Percentiles rank a stretch among this genome's conserved stretches.
Evolutionary conservation across 92 coral and sea anemone species (phyloP).

Genomic region (Chrysogorgia sp.): DNA sequence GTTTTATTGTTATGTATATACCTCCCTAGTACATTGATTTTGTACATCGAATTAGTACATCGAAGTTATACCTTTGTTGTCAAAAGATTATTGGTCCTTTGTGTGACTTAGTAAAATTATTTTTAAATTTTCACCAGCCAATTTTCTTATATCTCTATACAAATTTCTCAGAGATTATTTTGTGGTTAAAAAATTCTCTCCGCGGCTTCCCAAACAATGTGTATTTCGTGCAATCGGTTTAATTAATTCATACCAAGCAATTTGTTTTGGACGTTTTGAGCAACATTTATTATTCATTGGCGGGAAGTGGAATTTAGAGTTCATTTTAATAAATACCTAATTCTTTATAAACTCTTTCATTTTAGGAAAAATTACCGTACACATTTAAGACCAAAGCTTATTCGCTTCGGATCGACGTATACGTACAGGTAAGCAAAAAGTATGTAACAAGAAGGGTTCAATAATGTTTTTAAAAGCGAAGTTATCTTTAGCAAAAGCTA

Average conservation of each 20-base stretch:
- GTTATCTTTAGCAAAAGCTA: neutral
- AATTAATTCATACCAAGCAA: neutral
- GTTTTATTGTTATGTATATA: no score
- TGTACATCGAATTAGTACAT: no score
- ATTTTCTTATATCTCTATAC: no score
- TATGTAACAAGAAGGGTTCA: neutral
- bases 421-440: constrained; percentile 74
- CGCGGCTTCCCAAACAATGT: neutral
- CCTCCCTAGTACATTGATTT: no score
- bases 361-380: constrained; percentile 86
- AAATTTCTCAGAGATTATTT: no score
- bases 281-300: constrained; percentile 11
- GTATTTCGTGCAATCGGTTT: neutral
- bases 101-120: no score
- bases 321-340: neutral
- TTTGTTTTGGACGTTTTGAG: constrained; percentile 2
- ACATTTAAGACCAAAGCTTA: constrained; percentile 66
- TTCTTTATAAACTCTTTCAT: neutral
- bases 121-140: no score
- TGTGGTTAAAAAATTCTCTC: no score
- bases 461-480: neutral
- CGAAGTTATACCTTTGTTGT: no score
- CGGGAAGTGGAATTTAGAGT: neutral
- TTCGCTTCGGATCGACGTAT: constrained; percentile 94
- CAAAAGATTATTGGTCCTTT: no score